Percentiles rank a stretch among this genome's conserved stretches.
Evolutionary conservation across 1,140 invertebrate genomes (phyloP).

Genomic region (Caenorhabditis latens): DNA sequence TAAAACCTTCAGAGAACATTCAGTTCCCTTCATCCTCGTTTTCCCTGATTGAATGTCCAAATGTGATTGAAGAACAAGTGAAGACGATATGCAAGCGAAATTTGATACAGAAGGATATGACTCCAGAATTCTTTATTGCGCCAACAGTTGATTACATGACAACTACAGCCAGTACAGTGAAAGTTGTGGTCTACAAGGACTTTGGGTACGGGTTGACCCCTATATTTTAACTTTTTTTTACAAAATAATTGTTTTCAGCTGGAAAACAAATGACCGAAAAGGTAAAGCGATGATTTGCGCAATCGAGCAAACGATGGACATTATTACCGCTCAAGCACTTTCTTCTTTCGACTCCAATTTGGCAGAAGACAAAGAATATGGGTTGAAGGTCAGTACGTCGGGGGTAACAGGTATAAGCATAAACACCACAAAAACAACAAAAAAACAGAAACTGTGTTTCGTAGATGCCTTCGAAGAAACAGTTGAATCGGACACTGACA

Average conservation of each 20-base stretch:
- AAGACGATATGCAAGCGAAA: slow-evolving; percentile 22
- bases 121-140: slow-evolving; percentile 60
- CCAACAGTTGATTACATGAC: slow-evolving; percentile 60
- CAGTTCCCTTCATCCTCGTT: slow-evolving; percentile 43
- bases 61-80: slow-evolving; percentile 39
- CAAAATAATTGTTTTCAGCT: slow-evolving; percentile 57
- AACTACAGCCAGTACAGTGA: slow-evolving; percentile 57
- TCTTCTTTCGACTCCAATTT: slow-evolving; percentile 25
- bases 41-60: slow-evolving; percentile 21
- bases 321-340: slow-evolving; percentile 61
- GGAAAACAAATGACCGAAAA: slow-evolving; percentile 47
- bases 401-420: not conserved
- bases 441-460: slow-evolving; percentile 26
- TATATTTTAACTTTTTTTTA: not conserved
- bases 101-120: slow-evolving; percentile 5
- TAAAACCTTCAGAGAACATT: not conserved
- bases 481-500: slow-evolving; percentile 15
- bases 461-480: not conserved
- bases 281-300: slow-evolving; percentile 54
- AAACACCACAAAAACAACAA: not conserved
- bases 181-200: slow-evolving; percentile 61
- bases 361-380: slow-evolving; percentile 51
- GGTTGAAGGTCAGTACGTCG: slow-evolving; percentile 56
- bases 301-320: slow-evolving; percentile 47
- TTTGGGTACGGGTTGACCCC: slow-evolving; percentile 32